Base-by-base conservation (phyloP, 2,113 vertebrate genomes). In the Nothoprocta perdicaria region DNA sequence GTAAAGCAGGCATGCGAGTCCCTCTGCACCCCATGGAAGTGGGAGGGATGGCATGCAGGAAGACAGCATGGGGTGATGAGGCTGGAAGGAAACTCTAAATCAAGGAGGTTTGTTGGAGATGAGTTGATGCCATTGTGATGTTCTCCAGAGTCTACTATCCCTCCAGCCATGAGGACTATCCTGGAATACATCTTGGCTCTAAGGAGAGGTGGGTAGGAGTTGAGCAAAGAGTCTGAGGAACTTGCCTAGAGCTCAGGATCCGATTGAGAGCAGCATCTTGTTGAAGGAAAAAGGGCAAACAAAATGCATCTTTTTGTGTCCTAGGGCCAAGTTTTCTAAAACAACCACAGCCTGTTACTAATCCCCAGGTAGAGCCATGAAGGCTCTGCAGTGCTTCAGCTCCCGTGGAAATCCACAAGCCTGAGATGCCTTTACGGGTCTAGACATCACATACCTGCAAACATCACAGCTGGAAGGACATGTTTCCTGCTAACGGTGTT, bases 91-190 rank as follows among this genome's bases (percentile, higher is more conserved):
- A 17, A 6, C 35, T 52, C 38, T 38, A 21, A 57, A 6, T 14
- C 10, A 9, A 5, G 0, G 2, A 12, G 27, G 11, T 2, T 38
- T 38, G 35, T 38, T 38, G 6, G 35, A 38, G 35, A 8, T 53
- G 43, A 12, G 66, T 55, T 66, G 53, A 14, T 72, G 19, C 24
- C 62, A 41, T 24, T 43, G 17, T 38, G 27, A 27, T 17, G 7
- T 65, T 65, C 38, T 40, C 35, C 16, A 38, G 40, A 22, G 23
- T 26, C 26, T 79, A 22, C 38, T 80, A 50, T 33, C 3, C 26
- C n/a, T 43, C 63, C 41, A 58, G 43, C 16, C 40, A 15, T 0
- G 0, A 78, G 38, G 38, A 29, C n/a, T 2, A 0, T 8, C 8
- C n/a, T 58, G 50, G 16, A 41, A 24, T 41, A 68, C 63, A 62